Conservation (phyloP, 1,140 invertebrate genomes). For the Drusus annulatus region DNA sequence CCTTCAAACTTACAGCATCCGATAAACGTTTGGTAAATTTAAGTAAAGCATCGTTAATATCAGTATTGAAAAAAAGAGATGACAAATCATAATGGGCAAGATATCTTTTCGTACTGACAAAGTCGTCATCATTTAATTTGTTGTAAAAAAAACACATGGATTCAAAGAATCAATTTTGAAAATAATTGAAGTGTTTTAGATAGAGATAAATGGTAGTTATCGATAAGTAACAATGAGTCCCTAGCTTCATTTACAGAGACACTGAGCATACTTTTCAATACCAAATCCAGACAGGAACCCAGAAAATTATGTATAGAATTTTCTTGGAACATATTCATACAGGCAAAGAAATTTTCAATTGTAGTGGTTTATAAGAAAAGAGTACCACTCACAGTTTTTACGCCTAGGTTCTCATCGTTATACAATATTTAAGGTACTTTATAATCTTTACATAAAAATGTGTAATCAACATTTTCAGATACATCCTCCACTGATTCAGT, state of each 20-base stretch:
- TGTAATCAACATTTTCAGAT: background rate
- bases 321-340: background rate
- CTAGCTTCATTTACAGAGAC: background rate
- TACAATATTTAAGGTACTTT: background rate
- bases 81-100: too few species aligned
- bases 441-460: slow-evolving; percentile 8
- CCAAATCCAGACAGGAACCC: background rate
- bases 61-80: too few species aligned
- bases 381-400: background rate
- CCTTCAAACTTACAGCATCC: too few species aligned
- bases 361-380: background rate
- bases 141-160: too few species aligned
- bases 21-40: too few species aligned
- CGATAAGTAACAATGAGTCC: background rate
- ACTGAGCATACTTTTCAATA: background rate
- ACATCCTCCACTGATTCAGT: background rate
- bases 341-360: background rate
- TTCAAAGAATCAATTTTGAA: too few species aligned
- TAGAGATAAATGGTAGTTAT: background rate
- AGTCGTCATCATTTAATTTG: too few species aligned
- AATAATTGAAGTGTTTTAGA: background rate
- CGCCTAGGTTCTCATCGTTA: background rate
- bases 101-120: too few species aligned
- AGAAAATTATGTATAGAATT: background rate
- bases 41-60: too few species aligned